Evolutionary conservation across 2,113 vertebrate species (phyloP), one percentile per base, ranked within the genome.

Genomic region (Camarhynchus parvulus): DNA sequence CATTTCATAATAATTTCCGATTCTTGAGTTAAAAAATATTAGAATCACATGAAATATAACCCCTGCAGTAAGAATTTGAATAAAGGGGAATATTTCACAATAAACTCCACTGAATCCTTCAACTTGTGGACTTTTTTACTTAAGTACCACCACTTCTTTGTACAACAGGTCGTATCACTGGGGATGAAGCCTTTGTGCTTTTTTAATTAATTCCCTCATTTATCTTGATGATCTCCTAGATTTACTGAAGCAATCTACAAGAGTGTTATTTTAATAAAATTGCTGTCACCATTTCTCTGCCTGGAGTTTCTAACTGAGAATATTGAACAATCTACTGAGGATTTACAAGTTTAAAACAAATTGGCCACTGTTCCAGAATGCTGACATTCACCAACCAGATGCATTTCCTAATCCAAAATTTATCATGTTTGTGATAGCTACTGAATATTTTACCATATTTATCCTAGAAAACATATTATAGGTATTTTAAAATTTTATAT

Each of bases 141-240:
- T 10, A 59, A 93, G 79, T 47, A 41, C 44, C 63, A 86, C 13
- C 28, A 56, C 55, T 86, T 66, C 66, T 90, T 87, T 82, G 37
- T 42, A 80, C 73, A 94, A 87, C 41, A 83, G 75, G 52, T 74
- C 78, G 33, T 75, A 83, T 37, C 87, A 52, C 62, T 53, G 68
- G 80, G 58, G 70, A 95, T 47, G 58, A 4, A 80, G 75, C 74
- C 56, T 94, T 87, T 94, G 93, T 86, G 87, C 1, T 35, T 70
- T 92, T 77, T 84, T 64, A 95, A 96, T 96, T 91, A 94, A 94
- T 92, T 97, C 89, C 82, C 73, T 87, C 87, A 85, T 95, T 96
- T 95, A 94, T 95, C 93, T 91, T 92, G 81, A 93, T 91, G 81
- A 92, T 96, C 87, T 90, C 74, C 69, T 77, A 58, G 87, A 96